Evolutionary conservation across 2,797 vertebrate species (phyloP).

Genomic region (Poecilia picta): DNA sequence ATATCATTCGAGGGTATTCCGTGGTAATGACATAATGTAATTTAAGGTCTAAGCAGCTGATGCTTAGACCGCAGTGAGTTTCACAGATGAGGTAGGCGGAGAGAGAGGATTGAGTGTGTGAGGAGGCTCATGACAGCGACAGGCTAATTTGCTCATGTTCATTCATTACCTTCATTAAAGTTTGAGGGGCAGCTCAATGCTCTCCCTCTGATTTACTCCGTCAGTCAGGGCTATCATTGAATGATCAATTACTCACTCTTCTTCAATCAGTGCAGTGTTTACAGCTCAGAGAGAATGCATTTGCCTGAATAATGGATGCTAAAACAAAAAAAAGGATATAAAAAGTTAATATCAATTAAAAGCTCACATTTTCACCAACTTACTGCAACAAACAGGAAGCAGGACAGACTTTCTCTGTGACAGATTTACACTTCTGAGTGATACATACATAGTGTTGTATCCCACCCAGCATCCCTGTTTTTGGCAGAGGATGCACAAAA

Average conservation of each 20-base stretch:
- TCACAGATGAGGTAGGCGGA: conserved; percentile 25
- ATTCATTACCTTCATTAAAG: conserved; percentile 83
- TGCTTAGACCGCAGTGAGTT: conserved; percentile 66
- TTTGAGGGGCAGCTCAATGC: conserved; percentile 73
- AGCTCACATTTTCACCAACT: background rate
- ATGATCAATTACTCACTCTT: conserved; percentile 33
- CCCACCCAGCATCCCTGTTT: background rate
- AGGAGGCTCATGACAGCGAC: conserved; percentile 73
- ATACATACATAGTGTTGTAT: background rate
- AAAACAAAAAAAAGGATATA: background rate
- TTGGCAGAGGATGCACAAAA: conserved; percentile 7
- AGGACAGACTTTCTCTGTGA: background rate
- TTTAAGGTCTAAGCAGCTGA: conserved; percentile 84
- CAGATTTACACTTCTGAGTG: conserved; percentile 5
- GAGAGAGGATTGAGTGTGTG: conserved; percentile 36
- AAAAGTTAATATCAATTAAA: background rate
- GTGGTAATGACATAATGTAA: conserved; percentile 55
- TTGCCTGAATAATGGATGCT: background rate
- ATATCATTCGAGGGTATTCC: conserved; percentile 65
- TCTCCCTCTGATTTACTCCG: conserved; percentile 70
- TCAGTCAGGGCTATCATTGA: conserved; percentile 64
- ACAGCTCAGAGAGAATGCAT: background rate
- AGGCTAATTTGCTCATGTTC: conserved; percentile 78
- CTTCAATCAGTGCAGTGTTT: conserved; percentile 36
- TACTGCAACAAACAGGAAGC: background rate